phyloP scores from a whole-genome alignment of 92 coral and sea anemone species.

The Phenganax marumi region DNA sequence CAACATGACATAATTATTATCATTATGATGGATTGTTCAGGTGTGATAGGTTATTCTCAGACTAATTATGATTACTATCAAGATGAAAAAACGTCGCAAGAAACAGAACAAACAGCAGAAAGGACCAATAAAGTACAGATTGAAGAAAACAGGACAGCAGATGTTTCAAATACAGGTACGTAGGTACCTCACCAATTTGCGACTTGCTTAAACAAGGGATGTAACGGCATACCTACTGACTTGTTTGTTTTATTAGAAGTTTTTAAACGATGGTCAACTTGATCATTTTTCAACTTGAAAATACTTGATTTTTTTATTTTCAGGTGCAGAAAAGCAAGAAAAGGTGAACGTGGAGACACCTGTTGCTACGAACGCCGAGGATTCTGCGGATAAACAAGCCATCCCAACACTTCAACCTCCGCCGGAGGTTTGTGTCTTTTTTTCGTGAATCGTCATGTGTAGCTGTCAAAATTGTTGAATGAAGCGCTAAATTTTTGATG shows the following conservation, averaged over 20 bases:
- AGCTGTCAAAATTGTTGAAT: neutral
- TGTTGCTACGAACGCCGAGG: neutral
- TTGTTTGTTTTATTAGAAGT: too few species aligned
- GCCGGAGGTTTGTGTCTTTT: slow-evolving; percentile 30
- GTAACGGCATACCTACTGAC: slow-evolving; percentile 13
- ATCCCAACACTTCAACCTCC: slow-evolving; percentile 28
- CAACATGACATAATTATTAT: too few species aligned
- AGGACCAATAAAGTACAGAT: slow-evolving; percentile 8
- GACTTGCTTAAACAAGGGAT: neutral
- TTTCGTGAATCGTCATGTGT: neutral
- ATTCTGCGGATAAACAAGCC: slow-evolving; percentile 20
- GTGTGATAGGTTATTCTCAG: slow-evolving; percentile 26
- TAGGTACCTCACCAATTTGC: neutral
- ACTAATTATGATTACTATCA: slow-evolving; percentile 67
- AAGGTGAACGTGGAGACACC: neutral
- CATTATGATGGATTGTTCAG: too few species aligned
- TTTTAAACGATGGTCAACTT: slow-evolving; percentile 8
- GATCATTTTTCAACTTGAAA: neutral
- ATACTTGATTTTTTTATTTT: neutral
- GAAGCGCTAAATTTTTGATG: too few species aligned
- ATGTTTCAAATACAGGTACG: neutral
- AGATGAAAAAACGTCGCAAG: slow-evolving; percentile 38
- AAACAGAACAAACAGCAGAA: slow-evolving; percentile 21
- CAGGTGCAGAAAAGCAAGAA: slow-evolving; percentile 20
- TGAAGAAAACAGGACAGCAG: neutral